Base-by-base conservation (phyloP, 2,113 vertebrate genomes). In the Phylloscopus trochiloides region DNA sequence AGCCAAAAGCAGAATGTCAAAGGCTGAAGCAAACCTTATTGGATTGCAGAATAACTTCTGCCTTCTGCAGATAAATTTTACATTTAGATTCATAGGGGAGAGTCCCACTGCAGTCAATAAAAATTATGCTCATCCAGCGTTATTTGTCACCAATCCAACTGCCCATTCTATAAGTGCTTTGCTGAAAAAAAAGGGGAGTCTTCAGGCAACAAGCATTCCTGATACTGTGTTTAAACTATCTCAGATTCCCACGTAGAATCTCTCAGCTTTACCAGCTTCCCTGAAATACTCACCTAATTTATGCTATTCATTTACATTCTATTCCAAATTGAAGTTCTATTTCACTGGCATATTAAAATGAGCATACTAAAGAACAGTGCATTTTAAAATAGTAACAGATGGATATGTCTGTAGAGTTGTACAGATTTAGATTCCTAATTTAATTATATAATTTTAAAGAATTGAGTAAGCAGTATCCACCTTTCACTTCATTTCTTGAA, bases 61-160 rank as follows among this genome's bases (percentile, higher is more conserved):
- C 55, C 63, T 92, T 83, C 93, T 88, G 72, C 72, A 93, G 96
- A 95, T 92, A 95, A 94, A 90, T 95, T 93, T 96, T 94, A 93
- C 88, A 80, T 97, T 93, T 94, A 77, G 65, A 86, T 88, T 32
- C 50, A n/a, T 29, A 89, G 76, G 61, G 66, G 55, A 8, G 26
- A 91, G 61, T 94, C 55, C 73, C 61, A 72, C 76, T 81, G 86
- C 83, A 94, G 83, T 91, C 84, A 95, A 94, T 92, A 92, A 94
- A 92, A 95, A 92, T 48, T 92, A 72, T 78, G 72, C 67, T 77
- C 51, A 80, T 63, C n/a, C 78, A 86, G 52, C 0, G 0, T 63
- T 91, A 91, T 80, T 90, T 72, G 52, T 67, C 65, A 63, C 70
- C 89, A 79, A 16, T 21, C 45, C 70, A 63, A n/a, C 47, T 57